A percentile compares a stretch with the other conserved stretches of the same genome.
Evolutionary conservation across 2,797 vertebrate species (phyloP).

Genomic region (Diplodus sargus): DNA sequence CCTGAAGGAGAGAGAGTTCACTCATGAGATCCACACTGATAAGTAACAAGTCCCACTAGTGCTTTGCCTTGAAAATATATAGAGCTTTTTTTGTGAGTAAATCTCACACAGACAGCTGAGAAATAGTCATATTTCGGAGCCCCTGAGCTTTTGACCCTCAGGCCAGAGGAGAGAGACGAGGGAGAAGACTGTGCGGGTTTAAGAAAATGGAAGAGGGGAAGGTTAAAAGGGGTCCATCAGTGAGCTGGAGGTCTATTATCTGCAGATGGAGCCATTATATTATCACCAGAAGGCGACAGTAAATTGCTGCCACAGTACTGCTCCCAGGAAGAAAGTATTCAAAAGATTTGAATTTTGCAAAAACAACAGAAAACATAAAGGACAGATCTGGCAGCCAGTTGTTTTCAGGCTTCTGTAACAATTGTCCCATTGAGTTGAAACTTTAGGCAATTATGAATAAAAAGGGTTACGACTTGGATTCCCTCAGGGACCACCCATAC

Average conservation of each 20-base stretch:
- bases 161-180: neutral
- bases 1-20: slow-evolving; percentile 12
- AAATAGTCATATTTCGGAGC: slow-evolving; percentile 10
- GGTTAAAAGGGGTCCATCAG: slow-evolving; percentile 26
- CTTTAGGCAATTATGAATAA: slow-evolving; percentile 4
- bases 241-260: slow-evolving; percentile 43
- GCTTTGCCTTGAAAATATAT: slow-evolving; percentile 20
- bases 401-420: slow-evolving; percentile 4
- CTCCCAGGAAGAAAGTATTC: neutral
- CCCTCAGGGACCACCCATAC: slow-evolving; percentile 21
- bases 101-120: slow-evolving; percentile 33
- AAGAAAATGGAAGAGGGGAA: slow-evolving; percentile 20
- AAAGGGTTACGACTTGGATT: slow-evolving; percentile 14
- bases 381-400: slow-evolving; percentile 26
- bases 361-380: slow-evolving; percentile 8
- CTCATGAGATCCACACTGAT: neutral
- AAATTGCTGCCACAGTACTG: slow-evolving; percentile 3
- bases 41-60: slow-evolving; percentile 3
- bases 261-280: slow-evolving; percentile 46
- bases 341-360: slow-evolving; percentile 1
- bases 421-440: neutral
- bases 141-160: slow-evolving; percentile 36
- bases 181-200: neutral
- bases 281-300: slow-evolving; percentile 32
- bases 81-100: slow-evolving; percentile 20